These are phyloP conservation scores for Cyanistes caeruleus DNA, from an alignment of 2,113 vertebrate genomes.

Conservation along the genomic window DNA sequence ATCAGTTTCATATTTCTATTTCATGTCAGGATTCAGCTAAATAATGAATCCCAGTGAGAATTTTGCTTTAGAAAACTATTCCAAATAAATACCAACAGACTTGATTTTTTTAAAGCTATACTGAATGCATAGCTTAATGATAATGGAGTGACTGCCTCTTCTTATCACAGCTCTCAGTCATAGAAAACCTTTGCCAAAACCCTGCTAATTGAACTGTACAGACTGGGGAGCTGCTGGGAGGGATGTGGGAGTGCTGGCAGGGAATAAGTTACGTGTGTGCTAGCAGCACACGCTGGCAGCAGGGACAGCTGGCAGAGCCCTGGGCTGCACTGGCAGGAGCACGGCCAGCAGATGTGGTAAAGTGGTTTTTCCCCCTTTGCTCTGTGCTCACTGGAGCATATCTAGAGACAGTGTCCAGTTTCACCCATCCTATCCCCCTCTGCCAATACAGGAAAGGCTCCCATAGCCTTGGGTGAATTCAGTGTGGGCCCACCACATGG, in stretches of 20 bases:
- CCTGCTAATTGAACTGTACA: background rate
- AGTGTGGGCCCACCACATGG: background rate
- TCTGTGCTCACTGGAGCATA: background rate
- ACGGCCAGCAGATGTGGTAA: background rate
- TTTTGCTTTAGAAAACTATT: background rate
- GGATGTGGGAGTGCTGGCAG: background rate
- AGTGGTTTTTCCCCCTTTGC: background rate
- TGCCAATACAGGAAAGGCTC: background rate
- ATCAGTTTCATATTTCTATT: background rate
- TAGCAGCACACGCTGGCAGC: background rate
- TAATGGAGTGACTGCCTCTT: background rate
- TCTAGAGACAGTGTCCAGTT: background rate
- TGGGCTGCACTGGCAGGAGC: background rate
- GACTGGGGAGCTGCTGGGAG: background rate
- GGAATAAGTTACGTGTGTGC: rapidly evolving
- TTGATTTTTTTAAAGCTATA: background rate
- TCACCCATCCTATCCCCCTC: background rate
- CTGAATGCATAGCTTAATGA: background rate
- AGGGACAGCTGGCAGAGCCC: background rate
- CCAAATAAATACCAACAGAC: background rate
- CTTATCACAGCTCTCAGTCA: background rate
- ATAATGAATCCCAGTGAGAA: background rate
- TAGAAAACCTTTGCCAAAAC: background rate
- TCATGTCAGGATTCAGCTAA: background rate
- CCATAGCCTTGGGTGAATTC: rapidly evolving